Evolutionary conservation across 2,888 invertebrate species (phyloP).

Genomic region (Pycnomerus fuliginosus): DNA sequence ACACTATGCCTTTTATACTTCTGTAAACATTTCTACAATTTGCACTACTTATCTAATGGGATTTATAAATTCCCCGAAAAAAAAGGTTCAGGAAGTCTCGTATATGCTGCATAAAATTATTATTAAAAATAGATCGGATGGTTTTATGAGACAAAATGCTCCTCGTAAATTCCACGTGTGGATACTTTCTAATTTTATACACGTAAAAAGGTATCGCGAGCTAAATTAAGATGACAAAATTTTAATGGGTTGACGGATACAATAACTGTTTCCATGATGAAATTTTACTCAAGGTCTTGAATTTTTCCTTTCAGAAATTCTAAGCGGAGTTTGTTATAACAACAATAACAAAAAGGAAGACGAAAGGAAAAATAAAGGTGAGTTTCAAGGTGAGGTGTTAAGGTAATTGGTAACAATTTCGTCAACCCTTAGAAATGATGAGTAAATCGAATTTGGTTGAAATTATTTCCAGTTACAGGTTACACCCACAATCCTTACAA

Average conservation of each 20-base stretch:
- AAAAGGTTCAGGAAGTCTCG: constrained; percentile 6
- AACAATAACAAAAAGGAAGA: constrained; percentile 71
- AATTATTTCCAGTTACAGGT: constrained; percentile 58
- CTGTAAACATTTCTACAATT: constrained; percentile 18
- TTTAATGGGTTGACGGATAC: too few species aligned
- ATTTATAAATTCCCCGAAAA: neutral
- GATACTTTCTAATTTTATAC: constrained; percentile 15
- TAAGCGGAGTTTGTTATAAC: constrained; percentile 71
- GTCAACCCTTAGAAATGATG: constrained; percentile 18
- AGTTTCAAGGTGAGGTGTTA: constrained; percentile 30
- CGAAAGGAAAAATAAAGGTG: constrained; percentile 75
- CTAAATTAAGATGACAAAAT: constrained; percentile 3
- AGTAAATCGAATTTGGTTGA: constrained; percentile 15
- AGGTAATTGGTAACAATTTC: constrained; percentile 36
- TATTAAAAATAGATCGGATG: constrained; percentile 18
- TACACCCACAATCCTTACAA: constrained; percentile 95
- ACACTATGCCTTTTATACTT: constrained; percentile 15
- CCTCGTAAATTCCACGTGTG: constrained; percentile 17
- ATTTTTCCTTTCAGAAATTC: constrained; percentile 64
- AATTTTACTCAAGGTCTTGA: constrained; percentile 2
- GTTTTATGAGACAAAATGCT: constrained; percentile 19
- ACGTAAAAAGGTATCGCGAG: constrained; percentile 7
- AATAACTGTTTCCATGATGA: constrained; percentile 1
- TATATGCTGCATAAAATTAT: constrained; percentile 17
- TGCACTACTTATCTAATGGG: constrained; percentile 6